These are phyloP conservation scores for Thera britannica DNA, from an alignment of 2,888 invertebrate genomes.

Conservation along the genomic window DNA sequence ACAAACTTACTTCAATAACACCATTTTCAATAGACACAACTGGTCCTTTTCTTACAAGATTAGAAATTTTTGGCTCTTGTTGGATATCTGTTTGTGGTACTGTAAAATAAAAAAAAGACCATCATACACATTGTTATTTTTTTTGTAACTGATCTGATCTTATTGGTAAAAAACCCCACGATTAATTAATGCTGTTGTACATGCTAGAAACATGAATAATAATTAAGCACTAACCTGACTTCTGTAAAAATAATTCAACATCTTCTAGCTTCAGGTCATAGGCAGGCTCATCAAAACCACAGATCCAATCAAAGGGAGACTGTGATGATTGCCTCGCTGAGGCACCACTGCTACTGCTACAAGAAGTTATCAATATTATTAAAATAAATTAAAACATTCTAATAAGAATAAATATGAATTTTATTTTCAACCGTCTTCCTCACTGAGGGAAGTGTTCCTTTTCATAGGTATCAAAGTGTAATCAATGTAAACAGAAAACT, in stretches of 20 bases:
- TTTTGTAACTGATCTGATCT: not conserved
- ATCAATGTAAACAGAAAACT: not conserved
- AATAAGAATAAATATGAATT: no score
- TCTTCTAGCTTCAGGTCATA: constrained; percentile 72
- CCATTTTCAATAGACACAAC: constrained; percentile 81
- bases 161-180: no score
- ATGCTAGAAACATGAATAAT: not conserved
- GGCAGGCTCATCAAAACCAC: constrained; percentile 63
- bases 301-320: constrained; percentile 71
- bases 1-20: constrained; percentile 66
- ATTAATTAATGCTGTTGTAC: not conserved
- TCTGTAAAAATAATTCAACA: constrained; percentile 75
- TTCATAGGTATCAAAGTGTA: no score
- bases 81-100: constrained; percentile 42
- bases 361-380: not conserved
- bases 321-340: constrained; percentile 67
- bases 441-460: no score
- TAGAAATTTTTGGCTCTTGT: constrained; percentile 42
- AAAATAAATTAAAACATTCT: not conserved
- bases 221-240: constrained; percentile 56
- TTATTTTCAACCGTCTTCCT: no score
- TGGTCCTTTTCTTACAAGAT: constrained; percentile 62
- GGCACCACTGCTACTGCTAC: constrained; percentile 58
- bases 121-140: no score
- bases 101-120: constrained; percentile 37